Conservation (phyloP, 1,140 invertebrate species). For the Sarcophaga bullata region DNA sequence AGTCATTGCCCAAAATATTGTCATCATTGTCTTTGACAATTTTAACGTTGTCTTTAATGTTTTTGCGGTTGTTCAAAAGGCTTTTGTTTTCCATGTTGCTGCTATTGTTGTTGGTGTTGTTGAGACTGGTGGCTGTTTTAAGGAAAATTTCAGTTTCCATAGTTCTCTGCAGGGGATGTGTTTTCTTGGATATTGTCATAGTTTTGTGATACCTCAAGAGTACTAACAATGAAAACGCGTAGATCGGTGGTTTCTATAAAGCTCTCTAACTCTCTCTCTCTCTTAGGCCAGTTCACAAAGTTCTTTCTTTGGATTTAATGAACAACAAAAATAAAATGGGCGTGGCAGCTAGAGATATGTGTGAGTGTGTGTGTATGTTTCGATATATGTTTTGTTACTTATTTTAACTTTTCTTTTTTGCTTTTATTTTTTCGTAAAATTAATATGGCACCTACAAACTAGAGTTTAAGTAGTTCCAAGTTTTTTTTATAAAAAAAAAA, state of each 20-base stretch:
- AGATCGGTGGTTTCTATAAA: background rate
- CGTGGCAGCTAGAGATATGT: slow-evolving; percentile 13
- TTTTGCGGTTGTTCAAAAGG: background rate
- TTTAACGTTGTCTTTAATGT: background rate
- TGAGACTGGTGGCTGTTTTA: too few relatives aligned
- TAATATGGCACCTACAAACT: background rate
- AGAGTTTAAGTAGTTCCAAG: background rate
- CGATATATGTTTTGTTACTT: too few relatives aligned
- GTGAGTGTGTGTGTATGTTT: too few relatives aligned
- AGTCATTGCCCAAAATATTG: slow-evolving; percentile 25
- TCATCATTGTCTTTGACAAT: background rate
- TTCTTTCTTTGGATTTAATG: background rate
- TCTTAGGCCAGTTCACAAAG: background rate
- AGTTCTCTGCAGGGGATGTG: background rate
- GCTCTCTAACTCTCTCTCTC: background rate
- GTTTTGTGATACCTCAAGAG: background rate
- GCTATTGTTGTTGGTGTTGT: background rate
- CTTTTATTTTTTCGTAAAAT: too few relatives aligned
- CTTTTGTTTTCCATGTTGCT: background rate
- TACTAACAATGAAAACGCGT: too few relatives aligned
- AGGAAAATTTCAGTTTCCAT: slow-evolving; percentile 9
- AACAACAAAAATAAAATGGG: background rate
- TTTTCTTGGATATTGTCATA: slow-evolving; percentile 12
- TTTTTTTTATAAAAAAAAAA: background rate
- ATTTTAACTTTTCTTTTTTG: too few relatives aligned